phyloP scores from a whole-genome alignment of 1,140 invertebrate species.

The Stenopsyche tienmushanensis region DNA sequence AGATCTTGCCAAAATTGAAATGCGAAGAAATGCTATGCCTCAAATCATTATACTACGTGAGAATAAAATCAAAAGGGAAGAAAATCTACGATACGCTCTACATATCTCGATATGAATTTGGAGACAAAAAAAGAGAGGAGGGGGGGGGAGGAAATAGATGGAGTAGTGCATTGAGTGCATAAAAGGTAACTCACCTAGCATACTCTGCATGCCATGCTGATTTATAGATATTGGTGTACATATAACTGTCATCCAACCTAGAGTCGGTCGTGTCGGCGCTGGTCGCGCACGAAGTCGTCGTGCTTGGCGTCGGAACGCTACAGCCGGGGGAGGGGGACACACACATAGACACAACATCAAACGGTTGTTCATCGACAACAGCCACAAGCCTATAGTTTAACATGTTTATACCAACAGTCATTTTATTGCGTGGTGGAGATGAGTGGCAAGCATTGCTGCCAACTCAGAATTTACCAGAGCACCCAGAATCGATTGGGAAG shows the following conservation, averaged over 20 bases:
- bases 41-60: no score
- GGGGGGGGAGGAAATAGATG: no score
- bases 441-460: not conserved
- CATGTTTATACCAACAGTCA: no score
- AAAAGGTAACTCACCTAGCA: slow-evolving; percentile 58
- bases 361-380: slow-evolving; percentile 17
- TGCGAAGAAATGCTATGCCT: no score
- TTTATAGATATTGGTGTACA: slow-evolving; percentile 43
- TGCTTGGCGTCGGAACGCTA: slow-evolving; percentile 28
- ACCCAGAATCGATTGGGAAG: not conserved
- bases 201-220: slow-evolving; percentile 63
- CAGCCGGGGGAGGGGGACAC: slow-evolving; percentile 24
- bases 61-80: no score
- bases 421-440: not conserved
- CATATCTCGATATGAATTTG: no score
- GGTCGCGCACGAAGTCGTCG: slow-evolving; percentile 39
- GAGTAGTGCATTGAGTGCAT: slow-evolving; percentile 29
- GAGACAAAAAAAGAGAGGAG: no score
- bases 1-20: no score
- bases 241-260: slow-evolving; percentile 41
- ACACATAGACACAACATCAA: slow-evolving; percentile 33
- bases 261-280: slow-evolving; percentile 50
- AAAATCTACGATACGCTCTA: no score
- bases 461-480: not conserved
- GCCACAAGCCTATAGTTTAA: slow-evolving; percentile 1